Base-by-base conservation (phyloP, 2,888 invertebrate genomes). In the Gryllus longicercus region DNA sequence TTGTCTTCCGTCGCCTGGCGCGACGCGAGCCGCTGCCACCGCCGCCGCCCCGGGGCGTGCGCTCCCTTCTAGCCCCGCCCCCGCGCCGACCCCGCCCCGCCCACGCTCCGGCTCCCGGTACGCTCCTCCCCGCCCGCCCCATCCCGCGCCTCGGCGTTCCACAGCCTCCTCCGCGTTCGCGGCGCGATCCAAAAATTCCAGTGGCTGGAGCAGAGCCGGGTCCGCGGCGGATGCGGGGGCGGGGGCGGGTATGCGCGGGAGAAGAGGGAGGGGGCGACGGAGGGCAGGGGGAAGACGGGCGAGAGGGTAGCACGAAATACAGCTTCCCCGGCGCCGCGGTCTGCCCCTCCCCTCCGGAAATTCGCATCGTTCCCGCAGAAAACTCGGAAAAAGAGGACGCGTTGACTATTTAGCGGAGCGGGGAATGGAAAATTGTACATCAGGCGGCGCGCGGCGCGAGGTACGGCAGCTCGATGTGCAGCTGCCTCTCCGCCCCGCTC, bases 351-450 rank as follows among this genome's bases (percentile, higher is more conserved):
- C 63, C 63, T 63, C 63, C 63, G 63, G 63, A 63, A 63, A 63
- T 63, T 63, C 63, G n/a, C 63, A n/a, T 63, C 63, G 16, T 16
- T 63, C 63, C 63, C 16, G 16, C 63, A 63, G 63, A 63, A 63
- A 63, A 14, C 14, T 63, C 63, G 63, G 63, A 18, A 63, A 63
- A 63, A 63, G 63, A 63, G 63, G 63, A 63, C 63, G 63, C 63
- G 63, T 63, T n/a, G 16, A 63, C 63, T 63, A 63, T 14, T 63
- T 63, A 63, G 63, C 63, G n/a, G 63, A n/a, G 63, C 63, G n/a
- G 63, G 63, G 63, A 63, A 63, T 63, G 63, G 63, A 63, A 63
- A 63, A 63, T n/a, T 63, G 63, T 63, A 63, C 63, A 63, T 63
- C 63, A 63, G 63, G n/a, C 16, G 16, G 63, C 16, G 63, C 16